phyloP scores from a whole-genome alignment of 2,113 vertebrate genomes.

The Grammomys dolichurus region DNA sequence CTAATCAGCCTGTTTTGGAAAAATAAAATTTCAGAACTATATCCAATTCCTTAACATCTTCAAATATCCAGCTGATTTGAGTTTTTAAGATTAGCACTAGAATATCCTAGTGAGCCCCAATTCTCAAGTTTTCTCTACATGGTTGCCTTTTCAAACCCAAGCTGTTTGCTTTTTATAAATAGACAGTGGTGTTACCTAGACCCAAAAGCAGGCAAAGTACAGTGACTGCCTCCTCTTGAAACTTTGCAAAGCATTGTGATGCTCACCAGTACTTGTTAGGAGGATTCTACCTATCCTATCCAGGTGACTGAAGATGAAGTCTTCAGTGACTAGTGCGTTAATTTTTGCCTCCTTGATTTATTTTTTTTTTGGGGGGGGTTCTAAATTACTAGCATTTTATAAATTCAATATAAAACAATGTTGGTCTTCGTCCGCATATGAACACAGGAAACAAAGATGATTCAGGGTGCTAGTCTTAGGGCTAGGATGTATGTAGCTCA shows the following conservation, averaged over 20 bases:
- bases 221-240: slow-evolving; percentile 36
- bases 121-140: slow-evolving; percentile 49
- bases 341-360: slow-evolving; percentile 42
- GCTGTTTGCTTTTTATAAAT: slow-evolving; percentile 42
- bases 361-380: not conserved
- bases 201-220: slow-evolving; percentile 56
- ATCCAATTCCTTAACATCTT: slow-evolving; percentile 67
- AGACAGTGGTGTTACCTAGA: slow-evolving; percentile 44
- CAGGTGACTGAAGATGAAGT: slow-evolving; percentile 38
- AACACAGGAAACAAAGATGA: slow-evolving; percentile 49
- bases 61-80: slow-evolving; percentile 49
- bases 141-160: slow-evolving; percentile 39
- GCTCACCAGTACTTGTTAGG: not conserved
- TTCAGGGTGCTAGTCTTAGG: slow-evolving; percentile 12
- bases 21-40: slow-evolving; percentile 65
- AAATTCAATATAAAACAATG: slow-evolving; percentile 67
- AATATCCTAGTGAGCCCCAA: slow-evolving; percentile 52
- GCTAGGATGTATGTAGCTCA: not conserved
- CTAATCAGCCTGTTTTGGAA: slow-evolving; percentile 71
- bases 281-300: slow-evolving; percentile 46
- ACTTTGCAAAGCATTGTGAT: not conserved
- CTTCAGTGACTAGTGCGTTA: slow-evolving; percentile 14
- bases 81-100: slow-evolving; percentile 61
- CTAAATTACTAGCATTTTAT: slow-evolving; percentile 68
- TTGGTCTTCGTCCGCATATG: slow-evolving; percentile 54